Conservation (phyloP, 2,797 vertebrate genomes). For the Sarcoramphus papa region DNA sequence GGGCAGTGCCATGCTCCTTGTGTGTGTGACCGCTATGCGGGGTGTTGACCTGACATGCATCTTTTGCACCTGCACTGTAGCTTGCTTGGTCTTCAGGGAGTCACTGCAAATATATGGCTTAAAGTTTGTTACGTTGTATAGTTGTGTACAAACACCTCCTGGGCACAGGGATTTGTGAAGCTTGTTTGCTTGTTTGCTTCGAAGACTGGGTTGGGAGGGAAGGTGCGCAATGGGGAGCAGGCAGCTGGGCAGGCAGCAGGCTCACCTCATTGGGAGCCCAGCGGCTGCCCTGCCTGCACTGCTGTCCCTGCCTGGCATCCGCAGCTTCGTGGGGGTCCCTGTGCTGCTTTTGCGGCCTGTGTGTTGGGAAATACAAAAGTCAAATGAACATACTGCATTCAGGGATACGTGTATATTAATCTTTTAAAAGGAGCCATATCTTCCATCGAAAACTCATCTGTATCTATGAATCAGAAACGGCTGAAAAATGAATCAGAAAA, state of each 20-base stretch:
- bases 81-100: background rate
- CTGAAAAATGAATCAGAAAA: background rate
- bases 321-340: accelerated
- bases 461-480: background rate
- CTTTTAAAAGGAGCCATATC: background rate
- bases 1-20: background rate
- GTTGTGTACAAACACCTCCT: background rate
- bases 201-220: accelerated
- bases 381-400: background rate
- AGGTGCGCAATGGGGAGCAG: background rate
- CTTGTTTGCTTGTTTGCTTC: background rate
- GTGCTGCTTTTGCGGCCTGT: background rate
- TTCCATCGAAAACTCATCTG: background rate
- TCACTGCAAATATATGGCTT: background rate
- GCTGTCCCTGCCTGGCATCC: too few relatives aligned
- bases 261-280: accelerated
- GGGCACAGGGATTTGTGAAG: background rate
- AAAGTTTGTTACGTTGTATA: background rate
- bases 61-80: accelerated
- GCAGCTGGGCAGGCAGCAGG: background rate
- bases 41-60: accelerated
- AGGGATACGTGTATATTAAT: background rate
- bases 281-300: accelerated
- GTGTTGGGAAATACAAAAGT: background rate
- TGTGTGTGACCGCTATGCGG: accelerated